A percentile compares a stretch with the other conserved stretches of the same genome.
Evolutionary conservation across 2,113 vertebrate genomes (phyloP).

Genomic region (Thomomys bottae): DNA sequence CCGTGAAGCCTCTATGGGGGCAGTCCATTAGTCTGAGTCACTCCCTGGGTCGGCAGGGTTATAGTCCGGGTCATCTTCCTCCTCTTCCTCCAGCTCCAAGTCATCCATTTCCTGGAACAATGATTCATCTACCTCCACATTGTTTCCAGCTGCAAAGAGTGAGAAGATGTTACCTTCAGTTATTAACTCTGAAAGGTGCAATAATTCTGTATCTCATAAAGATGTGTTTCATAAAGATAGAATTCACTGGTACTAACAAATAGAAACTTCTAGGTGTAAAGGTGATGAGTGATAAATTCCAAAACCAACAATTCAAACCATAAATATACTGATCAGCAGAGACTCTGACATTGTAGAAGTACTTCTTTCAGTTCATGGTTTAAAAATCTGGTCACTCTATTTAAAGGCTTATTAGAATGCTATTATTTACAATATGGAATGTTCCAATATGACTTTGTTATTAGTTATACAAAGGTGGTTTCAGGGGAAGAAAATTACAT

Average conservation of each 20-base stretch:
- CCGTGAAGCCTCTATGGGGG: slow-evolving; percentile 61
- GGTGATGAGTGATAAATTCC: not conserved
- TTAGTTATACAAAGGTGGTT: not conserved
- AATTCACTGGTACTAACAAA: slow-evolving; percentile 1
- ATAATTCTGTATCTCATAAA: not conserved
- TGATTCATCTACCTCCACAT: slow-evolving; percentile 97
- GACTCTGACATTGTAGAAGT: not conserved
- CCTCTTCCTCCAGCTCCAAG: slow-evolving; percentile 94
- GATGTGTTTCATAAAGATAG: not conserved
- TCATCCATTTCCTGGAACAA: slow-evolving; percentile 99
- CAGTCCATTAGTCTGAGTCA: slow-evolving; percentile 80
- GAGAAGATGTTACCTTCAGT: not conserved
- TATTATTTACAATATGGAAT: not conserved
- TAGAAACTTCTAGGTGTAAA: not conserved
- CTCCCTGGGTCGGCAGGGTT: slow-evolving; percentile 93
- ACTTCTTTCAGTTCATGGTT: not conserved
- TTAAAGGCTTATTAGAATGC: not conserved
- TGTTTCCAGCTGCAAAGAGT: slow-evolving; percentile 88
- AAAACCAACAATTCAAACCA: not conserved
- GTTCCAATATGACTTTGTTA: not conserved
- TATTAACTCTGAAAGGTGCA: not conserved
- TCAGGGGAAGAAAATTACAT: no score
- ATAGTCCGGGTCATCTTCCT: slow-evolving; percentile 96
- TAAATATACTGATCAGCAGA: not conserved
- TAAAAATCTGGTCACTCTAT: not conserved